phyloP scores from a whole-genome alignment of 2,888 invertebrate genomes.

The Ecdyonurus torrentis region DNA sequence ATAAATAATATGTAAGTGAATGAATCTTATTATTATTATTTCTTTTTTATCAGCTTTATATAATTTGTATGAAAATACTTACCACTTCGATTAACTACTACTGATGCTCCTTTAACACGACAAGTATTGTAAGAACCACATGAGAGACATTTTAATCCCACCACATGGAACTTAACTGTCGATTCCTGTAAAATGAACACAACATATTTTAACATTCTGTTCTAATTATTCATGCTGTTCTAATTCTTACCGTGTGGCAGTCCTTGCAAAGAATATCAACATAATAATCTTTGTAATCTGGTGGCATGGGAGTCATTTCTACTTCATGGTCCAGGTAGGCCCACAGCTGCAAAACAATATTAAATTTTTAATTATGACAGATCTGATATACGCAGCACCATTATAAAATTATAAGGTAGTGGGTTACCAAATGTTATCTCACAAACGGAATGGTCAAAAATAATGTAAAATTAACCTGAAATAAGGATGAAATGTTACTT shows the following conservation, averaged over 20 bases:
- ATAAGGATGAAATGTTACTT: too few relatives aligned
- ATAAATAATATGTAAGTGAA: too few relatives aligned
- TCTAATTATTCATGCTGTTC: too few relatives aligned
- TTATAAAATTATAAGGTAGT: too few relatives aligned
- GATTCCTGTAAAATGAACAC: conserved; percentile 42
- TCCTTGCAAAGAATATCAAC: conserved; percentile 79
- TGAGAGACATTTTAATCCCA: conserved; percentile 68
- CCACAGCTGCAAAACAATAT: conserved; percentile 43
- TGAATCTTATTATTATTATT: too few relatives aligned
- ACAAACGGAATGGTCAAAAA: too few relatives aligned
- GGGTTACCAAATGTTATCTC: too few relatives aligned
- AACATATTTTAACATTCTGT: conserved; percentile 8
- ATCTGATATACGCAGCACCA: too few relatives aligned
- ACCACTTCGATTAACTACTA: background rate
- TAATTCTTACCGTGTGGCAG: conserved; percentile 60
- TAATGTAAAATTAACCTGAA: too few relatives aligned
- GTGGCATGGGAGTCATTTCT: conserved; percentile 65
- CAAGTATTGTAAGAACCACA: conserved; percentile 89
- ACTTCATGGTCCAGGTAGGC: conserved; percentile 68
- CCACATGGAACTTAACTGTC: conserved; percentile 68
- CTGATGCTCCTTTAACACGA: conserved; percentile 41
- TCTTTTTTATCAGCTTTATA: too few relatives aligned
- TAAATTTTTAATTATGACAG: conserved; percentile 4
- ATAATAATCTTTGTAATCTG: conserved; percentile 60
- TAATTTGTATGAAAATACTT: background rate